Evolutionary conservation across 2,797 vertebrate genomes (phyloP).

Genomic region (Manis javanica): DNA sequence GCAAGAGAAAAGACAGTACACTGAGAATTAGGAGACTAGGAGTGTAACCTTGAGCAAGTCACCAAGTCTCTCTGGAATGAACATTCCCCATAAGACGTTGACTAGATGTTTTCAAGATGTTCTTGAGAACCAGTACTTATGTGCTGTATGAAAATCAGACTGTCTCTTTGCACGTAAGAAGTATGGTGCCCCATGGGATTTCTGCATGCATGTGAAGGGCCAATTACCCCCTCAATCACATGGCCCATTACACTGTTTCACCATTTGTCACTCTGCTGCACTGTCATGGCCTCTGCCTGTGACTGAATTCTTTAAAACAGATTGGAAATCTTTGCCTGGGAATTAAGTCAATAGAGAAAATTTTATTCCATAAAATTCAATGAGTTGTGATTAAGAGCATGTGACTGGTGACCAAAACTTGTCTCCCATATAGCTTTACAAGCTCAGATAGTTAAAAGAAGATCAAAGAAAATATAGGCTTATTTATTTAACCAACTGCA

Average conservation of each 20-base stretch:
- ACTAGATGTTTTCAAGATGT: background rate
- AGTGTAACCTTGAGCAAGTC: background rate
- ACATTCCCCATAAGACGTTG: background rate
- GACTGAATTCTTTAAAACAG: slow-evolving; percentile 33
- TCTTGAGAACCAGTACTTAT: background rate
- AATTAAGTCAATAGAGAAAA: slow-evolving; percentile 71
- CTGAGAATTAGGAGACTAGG: background rate
- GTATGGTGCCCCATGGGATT: background rate
- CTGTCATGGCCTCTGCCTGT: background rate
- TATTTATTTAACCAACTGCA: slow-evolving; percentile 70
- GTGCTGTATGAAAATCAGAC: background rate
- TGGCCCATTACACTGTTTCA: background rate
- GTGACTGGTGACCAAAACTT: background rate
- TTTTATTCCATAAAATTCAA: slow-evolving; percentile 26
- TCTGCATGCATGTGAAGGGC: background rate
- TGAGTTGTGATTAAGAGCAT: slow-evolving; percentile 52
- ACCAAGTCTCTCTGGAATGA: background rate
- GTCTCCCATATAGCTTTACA: slow-evolving; percentile 1
- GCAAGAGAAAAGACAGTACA: background rate
- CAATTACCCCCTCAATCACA: background rate
- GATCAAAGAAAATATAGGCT: slow-evolving; percentile 65
- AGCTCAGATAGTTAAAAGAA: slow-evolving; percentile 49
- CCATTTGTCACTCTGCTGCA: background rate
- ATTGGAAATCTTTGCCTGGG: slow-evolving; percentile 39
- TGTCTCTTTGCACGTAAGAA: background rate